Evolutionary conservation across 2,113 vertebrate species (phyloP), one percentile per base, ranked within the genome.

Genomic region (Pterocles burchelli): DNA sequence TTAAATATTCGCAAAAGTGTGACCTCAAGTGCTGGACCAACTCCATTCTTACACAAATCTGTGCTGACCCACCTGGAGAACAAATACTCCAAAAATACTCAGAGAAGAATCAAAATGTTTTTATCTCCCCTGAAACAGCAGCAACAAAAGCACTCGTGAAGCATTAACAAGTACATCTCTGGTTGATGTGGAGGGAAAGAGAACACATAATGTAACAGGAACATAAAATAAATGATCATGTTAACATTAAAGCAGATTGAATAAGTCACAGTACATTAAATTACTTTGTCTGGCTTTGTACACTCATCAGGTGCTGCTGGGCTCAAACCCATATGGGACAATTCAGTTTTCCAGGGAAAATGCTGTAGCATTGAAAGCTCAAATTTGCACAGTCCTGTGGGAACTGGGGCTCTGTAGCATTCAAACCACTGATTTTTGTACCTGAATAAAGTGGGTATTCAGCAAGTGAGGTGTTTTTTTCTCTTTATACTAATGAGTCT

Each of bases 211-310:
- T 57, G 22, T 81, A 95, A 76, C 46, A 34, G 59, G 26, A 95
- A 94, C 65, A 95, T 96, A 94, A 97, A 96, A 91, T 85, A 89
- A 94, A 96, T 90, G 10, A 89, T 82, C 87, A 38, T 61, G 76
- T 90, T 95, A 96, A 58, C 55, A 80, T 93, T 91, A 91, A 88
- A 95, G 73, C 17, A 74, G 73, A 95, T 97, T 93, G 94, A 96
- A 93, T 93, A 96, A 94, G 89, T 91, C 91, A 96, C 85, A 95
- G 93, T 85, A 91, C 85, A 95, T 96, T 94, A 93, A 96, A 95
- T 93, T 96, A 86, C 70, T 91, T 74, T 87, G 67, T 67, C 78
- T 93, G 54, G 58, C 19, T 89, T 72, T 94, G 55, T 80, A 45
- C 36, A 29, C 41, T 91, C 33, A 31, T 91, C 80, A 61, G 89